phyloP scores from a whole-genome alignment of 2,113 vertebrate species.

The Callocephalon fimbriatum region DNA sequence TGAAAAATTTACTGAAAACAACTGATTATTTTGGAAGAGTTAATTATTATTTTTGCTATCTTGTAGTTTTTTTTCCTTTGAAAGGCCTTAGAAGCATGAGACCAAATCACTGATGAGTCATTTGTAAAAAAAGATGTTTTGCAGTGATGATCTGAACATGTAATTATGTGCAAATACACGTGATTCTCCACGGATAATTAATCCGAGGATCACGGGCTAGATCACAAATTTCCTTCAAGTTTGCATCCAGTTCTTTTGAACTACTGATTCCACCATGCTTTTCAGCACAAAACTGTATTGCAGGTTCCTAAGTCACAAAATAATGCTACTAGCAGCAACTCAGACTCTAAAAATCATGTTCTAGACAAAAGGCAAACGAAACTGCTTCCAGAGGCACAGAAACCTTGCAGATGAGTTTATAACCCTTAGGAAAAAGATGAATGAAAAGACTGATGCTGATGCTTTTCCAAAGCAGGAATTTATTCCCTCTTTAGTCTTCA shows the following conservation, averaged over 20 bases:
- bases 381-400: not conserved
- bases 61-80: not conserved
- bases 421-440: not conserved
- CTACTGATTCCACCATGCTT: not conserved
- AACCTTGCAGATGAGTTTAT: not conserved
- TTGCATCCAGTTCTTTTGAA: not conserved
- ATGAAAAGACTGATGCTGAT: not conserved
- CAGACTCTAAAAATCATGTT: not conserved
- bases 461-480: not conserved
- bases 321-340: not conserved
- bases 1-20: slow-evolving; percentile 3
- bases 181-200: not conserved
- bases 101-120: not conserved
- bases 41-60: not conserved
- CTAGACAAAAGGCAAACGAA: not conserved
- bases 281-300: not conserved
- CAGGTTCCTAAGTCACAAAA: not conserved
- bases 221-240: not conserved
- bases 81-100: not conserved
- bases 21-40: not conserved
- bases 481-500: not conserved
- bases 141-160: not conserved
- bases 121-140: slow-evolving; percentile 15
- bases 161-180: slow-evolving; percentile 1
- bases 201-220: not conserved